A percentile compares a stretch with the other conserved stretches of the same genome.
Evolutionary conservation across 1,140 invertebrate genomes (phyloP).

Genomic region (Luehdorfia chinensis): DNA sequence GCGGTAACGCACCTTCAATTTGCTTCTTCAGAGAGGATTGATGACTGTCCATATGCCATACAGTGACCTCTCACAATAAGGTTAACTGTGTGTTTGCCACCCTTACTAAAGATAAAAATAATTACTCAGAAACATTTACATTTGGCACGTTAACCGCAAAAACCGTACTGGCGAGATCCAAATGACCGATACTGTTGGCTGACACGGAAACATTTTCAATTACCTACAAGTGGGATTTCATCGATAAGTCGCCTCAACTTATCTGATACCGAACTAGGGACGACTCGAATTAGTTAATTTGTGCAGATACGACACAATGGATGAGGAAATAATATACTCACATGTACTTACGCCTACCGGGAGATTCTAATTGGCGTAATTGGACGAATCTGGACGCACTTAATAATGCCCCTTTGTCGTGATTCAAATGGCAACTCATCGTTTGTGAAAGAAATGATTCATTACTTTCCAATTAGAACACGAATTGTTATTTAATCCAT

Average conservation of each 20-base stretch:
- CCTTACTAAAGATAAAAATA: no score
- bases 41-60: no score
- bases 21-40: no score
- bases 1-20: no score
- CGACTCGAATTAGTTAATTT: constrained; percentile 72
- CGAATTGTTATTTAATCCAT: constrained; percentile 11
- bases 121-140: constrained; percentile 19
- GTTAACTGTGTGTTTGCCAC: no score
- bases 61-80: no score
- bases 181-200: constrained; percentile 24
- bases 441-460: constrained; percentile 69
- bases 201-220: constrained; percentile 28
- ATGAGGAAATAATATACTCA: constrained; percentile 67
- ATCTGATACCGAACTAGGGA: constrained; percentile 29
- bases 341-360: constrained; percentile 53
- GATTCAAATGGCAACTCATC: constrained; percentile 71
- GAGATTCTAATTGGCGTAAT: constrained; percentile 74
- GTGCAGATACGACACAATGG: constrained; percentile 73
- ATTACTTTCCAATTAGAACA: constrained; percentile 57
- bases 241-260: constrained; percentile 23
- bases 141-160: constrained; percentile 22
- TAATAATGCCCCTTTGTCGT: constrained; percentile 73
- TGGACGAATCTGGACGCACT: constrained; percentile 73
- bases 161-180: constrained; percentile 19
- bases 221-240: constrained; percentile 25